phyloP scores from a whole-genome alignment of 2,888 invertebrate species.

The Zhuqinia jingwanae region DNA sequence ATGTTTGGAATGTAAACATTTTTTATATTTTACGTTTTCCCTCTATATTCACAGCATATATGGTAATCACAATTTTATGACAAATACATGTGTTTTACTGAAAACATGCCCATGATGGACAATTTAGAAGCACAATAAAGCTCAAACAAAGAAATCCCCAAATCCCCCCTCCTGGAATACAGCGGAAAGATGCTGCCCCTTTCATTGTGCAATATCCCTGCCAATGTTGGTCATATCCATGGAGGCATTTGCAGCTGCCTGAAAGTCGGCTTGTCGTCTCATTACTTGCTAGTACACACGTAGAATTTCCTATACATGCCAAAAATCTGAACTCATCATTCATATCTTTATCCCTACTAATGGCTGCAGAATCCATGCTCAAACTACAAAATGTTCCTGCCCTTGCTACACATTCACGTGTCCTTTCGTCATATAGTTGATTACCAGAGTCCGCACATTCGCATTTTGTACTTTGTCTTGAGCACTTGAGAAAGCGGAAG shows the following conservation, averaged over 20 bases:
- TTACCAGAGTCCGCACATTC: constrained; percentile 48
- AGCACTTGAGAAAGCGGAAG: constrained; percentile 63
- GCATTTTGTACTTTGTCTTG: constrained; percentile 45
- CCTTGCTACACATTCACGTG: constrained; percentile 54
- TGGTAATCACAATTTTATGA: no score
- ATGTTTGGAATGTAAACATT: no score
- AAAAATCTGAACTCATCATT: not conserved
- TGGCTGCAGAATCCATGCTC: not conserved
- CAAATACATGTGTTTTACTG: no score
- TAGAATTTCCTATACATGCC: constrained; percentile 59
- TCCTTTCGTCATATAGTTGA: constrained; percentile 51
- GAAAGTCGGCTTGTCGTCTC: constrained; percentile 8
- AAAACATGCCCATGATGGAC: no score
- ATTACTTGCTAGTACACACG: constrained; percentile 33
- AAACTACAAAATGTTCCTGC: constrained; percentile 41
- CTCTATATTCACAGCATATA: no score
- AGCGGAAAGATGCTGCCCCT: not conserved
- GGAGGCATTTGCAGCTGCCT: constrained; percentile 62
- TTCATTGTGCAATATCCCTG: constrained; percentile 58
- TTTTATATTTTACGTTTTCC: no score
- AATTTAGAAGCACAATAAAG: no score
- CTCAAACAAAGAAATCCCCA: not conserved
- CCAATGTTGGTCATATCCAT: constrained; percentile 59
- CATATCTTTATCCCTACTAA: not conserved
- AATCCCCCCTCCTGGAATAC: not conserved